Evolutionary conservation across 1,140 invertebrate species (phyloP).

Genomic region (Pseudachorutes palmiensis): DNA sequence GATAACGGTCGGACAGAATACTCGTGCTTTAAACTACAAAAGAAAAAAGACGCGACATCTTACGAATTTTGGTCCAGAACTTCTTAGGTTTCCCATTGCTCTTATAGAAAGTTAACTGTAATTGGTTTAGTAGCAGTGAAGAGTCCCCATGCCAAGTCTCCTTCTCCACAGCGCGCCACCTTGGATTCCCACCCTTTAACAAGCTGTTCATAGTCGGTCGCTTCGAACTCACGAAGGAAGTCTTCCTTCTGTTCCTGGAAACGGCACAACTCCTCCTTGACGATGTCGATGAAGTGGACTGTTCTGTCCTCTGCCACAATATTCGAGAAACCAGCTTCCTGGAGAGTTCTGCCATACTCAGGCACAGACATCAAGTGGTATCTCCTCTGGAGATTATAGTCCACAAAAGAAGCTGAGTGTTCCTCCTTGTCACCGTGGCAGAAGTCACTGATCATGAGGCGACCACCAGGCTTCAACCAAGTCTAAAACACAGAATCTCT

Average conservation of each 20-base stretch:
- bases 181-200: constrained; percentile 50
- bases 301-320: constrained; percentile 50
- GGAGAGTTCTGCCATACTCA: constrained; percentile 47
- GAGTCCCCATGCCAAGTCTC: constrained; percentile 51
- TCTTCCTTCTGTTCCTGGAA: constrained; percentile 45
- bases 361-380: constrained; percentile 49
- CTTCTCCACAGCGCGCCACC: constrained; percentile 43
- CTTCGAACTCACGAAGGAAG: constrained; percentile 45
- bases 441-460: constrained; percentile 54
- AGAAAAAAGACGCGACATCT: too few relatives aligned
- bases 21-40: too few relatives aligned
- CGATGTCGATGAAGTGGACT: constrained; percentile 47
- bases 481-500: background rate
- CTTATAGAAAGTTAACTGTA: too few relatives aligned
- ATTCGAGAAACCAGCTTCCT: constrained; percentile 46
- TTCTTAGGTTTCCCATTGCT: too few relatives aligned
- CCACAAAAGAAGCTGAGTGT: constrained; percentile 47
- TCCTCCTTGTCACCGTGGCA: constrained; percentile 48
- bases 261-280: constrained; percentile 47
- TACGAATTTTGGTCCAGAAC: too few relatives aligned
- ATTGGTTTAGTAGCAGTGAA: constrained; percentile 42
- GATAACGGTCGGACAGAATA: too few relatives aligned
- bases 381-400: constrained; percentile 51
- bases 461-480: constrained; percentile 54
- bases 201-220: constrained; percentile 47